Evolutionary conservation across 2,113 vertebrate species (phyloP), one percentile per base, ranked within the genome.

Genomic region (Phalacrocorax carbo): DNA sequence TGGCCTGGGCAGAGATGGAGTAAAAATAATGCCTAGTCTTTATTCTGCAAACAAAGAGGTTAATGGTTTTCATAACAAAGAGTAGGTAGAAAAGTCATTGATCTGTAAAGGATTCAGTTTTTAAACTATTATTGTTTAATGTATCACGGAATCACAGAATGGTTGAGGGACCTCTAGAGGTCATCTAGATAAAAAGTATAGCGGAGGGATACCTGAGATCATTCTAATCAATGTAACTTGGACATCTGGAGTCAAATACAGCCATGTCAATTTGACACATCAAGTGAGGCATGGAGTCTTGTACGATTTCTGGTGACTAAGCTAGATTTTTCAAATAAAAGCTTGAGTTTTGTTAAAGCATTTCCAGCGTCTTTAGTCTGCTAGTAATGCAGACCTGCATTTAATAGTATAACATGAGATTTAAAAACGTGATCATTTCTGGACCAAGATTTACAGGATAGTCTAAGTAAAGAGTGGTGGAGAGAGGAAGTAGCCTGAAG

Each of bases 1-100:
- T 42, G 25, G 2, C n/a, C 77, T 75, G 70, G 32, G 71, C 22
- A 78, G 66, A 88, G 42, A 76, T 73, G 25, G 34, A 88, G 27
- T 66, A 52, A 92, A 88, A 90, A n/a, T 40, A 58, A 83, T 38
- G 26, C 3, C 12, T 10, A 15, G 2, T 66, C 78, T 65, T 80
- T 88, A 36, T 40, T 83, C 60, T 83, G 17, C 27, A 72, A 62
- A 70, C 44, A n/a, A 91, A 80, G 44, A 68, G 32, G 42, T 62
- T 75, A 69, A 73, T 71, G 61, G 8, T 9, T 76, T 80, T 93
- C n/a, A 64, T 64, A 93, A 51, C 19, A 36, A 73, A 40, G 4
- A 61, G 4, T 23, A 84, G 10, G 14, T 16, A 55, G n/a, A 61
- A 66, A 77, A 77, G 27, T 36, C 0, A 0, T 11, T 87, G 81